Conservation (phyloP, 1,140 invertebrate genomes). For the Temnothorax curvispinosus region DNA sequence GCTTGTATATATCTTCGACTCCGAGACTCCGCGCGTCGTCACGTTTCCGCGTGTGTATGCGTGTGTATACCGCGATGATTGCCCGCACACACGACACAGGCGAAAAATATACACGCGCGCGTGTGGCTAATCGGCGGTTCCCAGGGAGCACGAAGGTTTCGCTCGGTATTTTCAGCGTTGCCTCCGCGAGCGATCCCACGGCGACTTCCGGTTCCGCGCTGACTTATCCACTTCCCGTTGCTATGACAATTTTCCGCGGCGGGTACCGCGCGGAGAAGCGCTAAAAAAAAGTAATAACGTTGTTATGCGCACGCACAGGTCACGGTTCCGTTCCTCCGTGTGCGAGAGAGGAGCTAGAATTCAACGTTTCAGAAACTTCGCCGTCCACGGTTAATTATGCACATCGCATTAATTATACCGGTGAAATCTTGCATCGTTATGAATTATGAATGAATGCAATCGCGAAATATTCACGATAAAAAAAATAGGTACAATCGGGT, state of each 20-base stretch:
- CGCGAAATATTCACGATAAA: constrained; percentile 9
- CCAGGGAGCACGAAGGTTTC: constrained; percentile 52
- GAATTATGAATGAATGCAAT: constrained; percentile 45
- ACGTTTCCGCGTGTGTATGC: background rate
- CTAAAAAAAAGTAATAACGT: constrained; percentile 27
- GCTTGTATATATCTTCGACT: background rate
- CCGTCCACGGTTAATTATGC: constrained; percentile 31
- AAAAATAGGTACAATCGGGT: background rate
- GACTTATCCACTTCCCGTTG: constrained; percentile 60
- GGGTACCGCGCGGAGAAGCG: background rate
- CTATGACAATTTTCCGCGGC: constrained; percentile 64
- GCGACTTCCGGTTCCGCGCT: constrained; percentile 66
- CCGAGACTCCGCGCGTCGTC: background rate
- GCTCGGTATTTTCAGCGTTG: constrained; percentile 61
- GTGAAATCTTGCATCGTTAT: constrained; percentile 43
- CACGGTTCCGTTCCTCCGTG: constrained; percentile 31
- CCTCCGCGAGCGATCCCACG: constrained; percentile 64
- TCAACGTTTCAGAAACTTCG: background rate
- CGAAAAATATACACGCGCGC: constrained; percentile 41
- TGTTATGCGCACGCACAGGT: constrained; percentile 41
- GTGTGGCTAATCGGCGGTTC: constrained; percentile 57
- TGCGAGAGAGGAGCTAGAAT: background rate
- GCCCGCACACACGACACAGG: background rate
- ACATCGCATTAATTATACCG: constrained; percentile 30
- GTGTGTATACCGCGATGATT: constrained; percentile 4